phyloP scores from a whole-genome alignment of 2,888 invertebrate species.

The Campaea margaritaria region DNA sequence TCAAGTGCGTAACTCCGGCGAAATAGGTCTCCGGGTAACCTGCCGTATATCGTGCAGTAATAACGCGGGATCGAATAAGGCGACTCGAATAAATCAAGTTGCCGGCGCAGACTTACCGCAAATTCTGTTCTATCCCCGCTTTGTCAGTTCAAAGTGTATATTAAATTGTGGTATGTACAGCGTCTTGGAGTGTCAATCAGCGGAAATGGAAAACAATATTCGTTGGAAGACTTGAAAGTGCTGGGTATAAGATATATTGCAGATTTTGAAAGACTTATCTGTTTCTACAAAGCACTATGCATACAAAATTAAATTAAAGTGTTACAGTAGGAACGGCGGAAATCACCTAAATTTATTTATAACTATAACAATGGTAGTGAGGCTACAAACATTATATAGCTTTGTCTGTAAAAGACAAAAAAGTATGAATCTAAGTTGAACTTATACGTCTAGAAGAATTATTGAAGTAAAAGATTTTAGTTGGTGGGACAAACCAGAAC shows the following conservation, averaged over 20 bases:
- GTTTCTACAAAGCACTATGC: too few species aligned
- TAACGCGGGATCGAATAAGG: constrained; percentile 55
- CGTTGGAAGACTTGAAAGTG: not conserved
- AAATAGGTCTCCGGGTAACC: constrained; percentile 46
- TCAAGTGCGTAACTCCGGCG: constrained; percentile 41
- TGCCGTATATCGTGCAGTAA: constrained; percentile 48
- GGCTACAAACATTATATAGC: not conserved
- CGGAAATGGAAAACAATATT: constrained; percentile 1
- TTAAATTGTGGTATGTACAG: constrained; percentile 26
- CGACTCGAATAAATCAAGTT: constrained; percentile 58
- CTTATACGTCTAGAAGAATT: not conserved
- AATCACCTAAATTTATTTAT: too few species aligned
- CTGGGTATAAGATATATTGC: not conserved
- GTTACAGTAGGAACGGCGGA: too few species aligned
- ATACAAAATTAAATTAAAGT: too few species aligned
- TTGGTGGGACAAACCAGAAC: not conserved
- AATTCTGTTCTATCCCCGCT: constrained; percentile 42
- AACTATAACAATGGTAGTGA: too few species aligned
- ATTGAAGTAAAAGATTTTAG: not conserved
- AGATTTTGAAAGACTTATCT: too few species aligned
- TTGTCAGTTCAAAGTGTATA: constrained; percentile 44
- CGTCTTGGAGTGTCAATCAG: constrained; percentile 1
- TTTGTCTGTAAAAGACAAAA: not conserved
- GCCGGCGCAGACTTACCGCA: constrained; percentile 51
- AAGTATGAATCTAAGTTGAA: not conserved